phyloP scores from a whole-genome alignment of 1,140 invertebrate species.

The Antheraea mylitta region DNA sequence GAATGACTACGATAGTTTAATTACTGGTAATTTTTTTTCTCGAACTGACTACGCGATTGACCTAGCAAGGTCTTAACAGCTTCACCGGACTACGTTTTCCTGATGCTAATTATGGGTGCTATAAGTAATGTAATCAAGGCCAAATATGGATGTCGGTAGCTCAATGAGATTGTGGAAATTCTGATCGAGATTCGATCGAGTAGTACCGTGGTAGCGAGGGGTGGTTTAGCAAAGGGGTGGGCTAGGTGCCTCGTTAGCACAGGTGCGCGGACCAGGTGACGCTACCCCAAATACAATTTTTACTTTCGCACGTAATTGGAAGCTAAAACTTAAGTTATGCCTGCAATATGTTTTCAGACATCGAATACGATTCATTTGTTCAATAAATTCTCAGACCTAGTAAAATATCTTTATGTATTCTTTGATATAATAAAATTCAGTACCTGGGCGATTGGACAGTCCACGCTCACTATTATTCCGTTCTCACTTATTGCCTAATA shows the following conservation, averaged over 20 bases:
- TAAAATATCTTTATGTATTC: not conserved
- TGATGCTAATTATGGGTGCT: no score
- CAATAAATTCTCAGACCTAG: not conserved
- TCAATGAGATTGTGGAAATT: not conserved
- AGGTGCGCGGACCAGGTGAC: conserved; percentile 34
- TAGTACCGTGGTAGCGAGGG: not conserved
- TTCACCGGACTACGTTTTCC: no score
- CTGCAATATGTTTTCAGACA: conserved; percentile 5
- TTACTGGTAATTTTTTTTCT: no score
- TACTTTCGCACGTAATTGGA: conserved; percentile 45
- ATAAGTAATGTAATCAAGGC: no score
- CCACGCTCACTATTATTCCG: no score
- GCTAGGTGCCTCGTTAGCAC: conserved; percentile 12
- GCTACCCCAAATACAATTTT: conserved; percentile 35
- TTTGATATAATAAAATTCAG: no score
- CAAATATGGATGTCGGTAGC: no score
- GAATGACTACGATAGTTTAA: no score
- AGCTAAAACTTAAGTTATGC: conserved; percentile 12
- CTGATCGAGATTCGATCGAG: not conserved
- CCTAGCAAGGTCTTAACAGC: no score
- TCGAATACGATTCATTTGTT: not conserved
- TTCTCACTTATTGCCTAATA: no score
- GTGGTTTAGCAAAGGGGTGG: conserved; percentile 7
- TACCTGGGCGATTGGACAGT: no score
- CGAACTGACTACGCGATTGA: no score